Conservation (phyloP, 92 coral and sea anemone genomes). For the Metridium senile region DNA sequence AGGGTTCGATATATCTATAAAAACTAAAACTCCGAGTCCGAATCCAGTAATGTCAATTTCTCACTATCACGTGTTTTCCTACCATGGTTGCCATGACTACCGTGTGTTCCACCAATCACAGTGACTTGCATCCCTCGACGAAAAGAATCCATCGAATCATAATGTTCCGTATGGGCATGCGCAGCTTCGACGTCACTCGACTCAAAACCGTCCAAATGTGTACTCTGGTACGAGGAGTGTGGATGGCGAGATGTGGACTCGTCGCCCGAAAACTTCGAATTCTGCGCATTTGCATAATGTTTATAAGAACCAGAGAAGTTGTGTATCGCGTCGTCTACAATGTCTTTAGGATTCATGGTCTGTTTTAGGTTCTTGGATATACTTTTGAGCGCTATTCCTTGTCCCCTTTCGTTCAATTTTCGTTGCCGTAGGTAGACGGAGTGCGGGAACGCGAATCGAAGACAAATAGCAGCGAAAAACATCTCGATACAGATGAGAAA, state of each 20-base stretch:
- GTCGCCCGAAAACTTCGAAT: constrained; percentile 52
- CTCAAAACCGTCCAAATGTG: constrained; percentile 64
- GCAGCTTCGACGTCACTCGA: constrained; percentile 17
- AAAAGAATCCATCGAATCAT: constrained; percentile 63
- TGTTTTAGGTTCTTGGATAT: constrained; percentile 92
- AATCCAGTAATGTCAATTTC: constrained; percentile 77
- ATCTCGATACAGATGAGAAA: constrained; percentile 95
- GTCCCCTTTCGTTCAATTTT: constrained; percentile 88
- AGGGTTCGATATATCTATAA: background rate
- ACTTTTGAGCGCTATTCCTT: constrained; percentile 93
- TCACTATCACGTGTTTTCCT: constrained; percentile 67
- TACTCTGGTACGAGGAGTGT: constrained; percentile 67
- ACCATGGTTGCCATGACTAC: constrained; percentile 37
- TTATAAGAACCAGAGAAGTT: constrained; percentile 95
- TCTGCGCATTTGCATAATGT: constrained; percentile 91
- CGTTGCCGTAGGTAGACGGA: constrained; percentile 85
- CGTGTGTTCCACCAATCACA: constrained; percentile 68
- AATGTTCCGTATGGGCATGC: constrained; percentile 19
- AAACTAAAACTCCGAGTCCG: constrained; percentile 77
- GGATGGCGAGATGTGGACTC: constrained; percentile 36
- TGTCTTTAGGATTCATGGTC: constrained; percentile 96
- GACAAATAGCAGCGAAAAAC: constrained; percentile 96
- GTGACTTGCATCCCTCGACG: constrained; percentile 88
- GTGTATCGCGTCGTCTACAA: constrained; percentile 97
- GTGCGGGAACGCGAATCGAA: constrained; percentile 94